Base-by-base conservation (phyloP, 2,113 vertebrate genomes). In the Rhynchomys soricoides region DNA sequence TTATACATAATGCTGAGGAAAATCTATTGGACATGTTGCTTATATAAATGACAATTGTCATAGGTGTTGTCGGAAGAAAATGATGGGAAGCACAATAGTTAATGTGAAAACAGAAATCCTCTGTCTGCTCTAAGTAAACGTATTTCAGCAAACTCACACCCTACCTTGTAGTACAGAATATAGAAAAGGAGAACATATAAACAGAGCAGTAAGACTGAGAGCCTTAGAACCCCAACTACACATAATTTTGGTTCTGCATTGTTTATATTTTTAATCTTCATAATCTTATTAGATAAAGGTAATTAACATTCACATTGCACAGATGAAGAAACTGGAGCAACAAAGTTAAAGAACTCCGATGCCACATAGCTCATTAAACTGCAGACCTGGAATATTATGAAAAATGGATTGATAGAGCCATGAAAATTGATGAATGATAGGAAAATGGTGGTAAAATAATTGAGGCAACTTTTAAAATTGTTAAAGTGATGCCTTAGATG, bases 401-500 rank as follows among this genome's bases (percentile, higher is more conserved):
- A 79, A 70, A 96, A 79, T 62, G 40, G 1, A 1, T 64, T 12
- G 50, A 37, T 8, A 95, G 24, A 93, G 29, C 74, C 34, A 78
- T 89, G 22, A 89, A 94, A 96, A 91, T 82, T 87, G 86, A 17
- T 91, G 13, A 94, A 91, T 93, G 37, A 70, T 24, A 87, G 62
- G 13, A 86, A 93, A 94, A 83, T 87, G 48, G 52, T n/a, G 78
- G 62, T 16, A 91, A 93, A 95, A 89, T 5, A 83, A 94, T 92
- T 59, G 2, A 86, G 9, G 17, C 12, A 89, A 16, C 0, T 71
- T 24, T 94, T 71, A 43, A 37, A 94, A 75, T 87, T 87, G 9
- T 71, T 93, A 74, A 90, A 81, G 50, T 66, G 78, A 2, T 82
- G 11, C 3, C 8, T 86, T 87, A 62, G 40, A 4, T 43, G 19